phyloP scores from a whole-genome alignment of 2,888 invertebrate species.

The Pterobdella sp. region DNA sequence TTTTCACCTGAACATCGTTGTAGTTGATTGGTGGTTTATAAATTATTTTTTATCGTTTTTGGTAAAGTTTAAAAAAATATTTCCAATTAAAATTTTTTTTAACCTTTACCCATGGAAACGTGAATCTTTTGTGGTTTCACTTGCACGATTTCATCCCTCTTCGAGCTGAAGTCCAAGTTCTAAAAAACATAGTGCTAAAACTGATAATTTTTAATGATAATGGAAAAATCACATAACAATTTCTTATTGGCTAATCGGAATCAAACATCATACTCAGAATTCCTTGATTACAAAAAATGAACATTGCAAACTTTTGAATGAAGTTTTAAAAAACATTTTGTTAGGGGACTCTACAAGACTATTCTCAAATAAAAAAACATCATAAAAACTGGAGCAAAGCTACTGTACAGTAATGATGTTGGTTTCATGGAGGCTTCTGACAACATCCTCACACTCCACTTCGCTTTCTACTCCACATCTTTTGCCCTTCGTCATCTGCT shows the following conservation, averaged over 20 bases:
- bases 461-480: neutral
- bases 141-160: neutral
- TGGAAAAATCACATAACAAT: no score
- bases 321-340: neutral
- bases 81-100: no score
- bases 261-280: neutral
- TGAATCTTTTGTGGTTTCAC: neutral
- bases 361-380: neutral
- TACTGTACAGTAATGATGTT: no score
- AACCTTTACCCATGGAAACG: neutral
- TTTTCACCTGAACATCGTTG: conserved; percentile 3
- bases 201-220: no score
- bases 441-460: neutral
- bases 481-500: neutral
- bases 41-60: no score
- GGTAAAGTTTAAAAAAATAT: no score
- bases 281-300: neutral
- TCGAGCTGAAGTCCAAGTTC: neutral
- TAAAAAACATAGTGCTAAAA: no score
- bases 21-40: no score
- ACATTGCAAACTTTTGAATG: neutral
- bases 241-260: neutral
- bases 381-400: neutral
- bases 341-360: no score
- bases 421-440: no score